Evolutionary conservation across 2,797 vertebrate genomes (phyloP), one percentile per base, ranked within the genome.

Genomic region (Picus viridis): DNA sequence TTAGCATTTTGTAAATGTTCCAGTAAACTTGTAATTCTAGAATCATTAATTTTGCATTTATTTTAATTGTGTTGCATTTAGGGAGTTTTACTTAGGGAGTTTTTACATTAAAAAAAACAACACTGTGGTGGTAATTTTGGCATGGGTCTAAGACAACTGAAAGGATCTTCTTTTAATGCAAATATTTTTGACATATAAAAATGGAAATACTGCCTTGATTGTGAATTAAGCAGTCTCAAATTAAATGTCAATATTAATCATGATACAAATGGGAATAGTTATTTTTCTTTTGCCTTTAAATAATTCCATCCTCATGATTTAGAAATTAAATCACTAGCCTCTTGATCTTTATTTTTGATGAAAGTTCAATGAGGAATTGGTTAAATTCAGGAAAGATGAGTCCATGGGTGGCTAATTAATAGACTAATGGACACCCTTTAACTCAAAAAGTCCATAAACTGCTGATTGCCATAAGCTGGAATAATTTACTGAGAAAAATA

Each of bases 121-220:
- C 76, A 30, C 16, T 70, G 4, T 0, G 1, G 19, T 76, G 29
- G 62, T 89, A 45, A 58, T 86, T 84, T 34, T 92, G 22, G 68
- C 36, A 73, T 32, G 8, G 12, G 3, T 62, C 30, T 90, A 36
- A 82, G 53, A 69, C 2, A 23, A 78, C 5, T 10, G 39, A 74
- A 74, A 74, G 86, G 64, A 29, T 56, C 58, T 85, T 62, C 47
- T 70, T 86, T 90, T 83, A 76, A 88, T 91, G 73, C 43, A 94
- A 92, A 83, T 93, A 74, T 91, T 95, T 95, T 93, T 92, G 59
- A 83, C 87, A 70, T 57, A 75, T 51, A 54, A 83, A 88, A 92
- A 63, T 53, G 49, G 61, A 78, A 92, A 71, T 67, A 39, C 45
- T 76, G 19, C 36, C 39, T 89, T 93, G 57, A 41, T 72, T 78